Percentiles rank a stretch among this genome's conserved stretches.
phyloP scores from a whole-genome alignment of 2,888 invertebrate species.

The Caenorhabditis sulstoni region DNA sequence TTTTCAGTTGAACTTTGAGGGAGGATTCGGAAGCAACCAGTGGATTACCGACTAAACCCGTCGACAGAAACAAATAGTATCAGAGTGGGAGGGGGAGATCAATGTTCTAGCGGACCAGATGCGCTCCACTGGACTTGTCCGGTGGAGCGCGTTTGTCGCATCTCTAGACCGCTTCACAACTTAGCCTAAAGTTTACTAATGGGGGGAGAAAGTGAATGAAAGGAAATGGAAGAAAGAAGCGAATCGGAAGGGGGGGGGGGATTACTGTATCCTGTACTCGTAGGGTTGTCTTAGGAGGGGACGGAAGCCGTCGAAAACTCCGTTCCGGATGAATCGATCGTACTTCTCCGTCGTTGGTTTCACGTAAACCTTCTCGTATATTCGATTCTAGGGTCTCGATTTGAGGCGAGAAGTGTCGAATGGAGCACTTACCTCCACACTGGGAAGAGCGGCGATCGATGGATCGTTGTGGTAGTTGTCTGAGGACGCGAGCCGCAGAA shows the following conservation, averaged over 20 bases:
- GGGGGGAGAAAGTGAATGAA: no score
- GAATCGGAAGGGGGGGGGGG: neutral
- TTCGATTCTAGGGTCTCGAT: conserved; percentile 38
- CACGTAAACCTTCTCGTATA: conserved; percentile 39
- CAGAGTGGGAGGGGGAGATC: neutral
- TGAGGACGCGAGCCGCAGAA: conserved; percentile 30
- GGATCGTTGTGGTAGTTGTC: conserved; percentile 52
- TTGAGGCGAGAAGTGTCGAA: neutral
- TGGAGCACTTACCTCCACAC: conserved; percentile 19
- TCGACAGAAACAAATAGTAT: conserved; percentile 6
- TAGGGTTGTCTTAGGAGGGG: conserved; percentile 39
- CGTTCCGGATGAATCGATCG: conserved; percentile 49
- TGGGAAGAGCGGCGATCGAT: conserved; percentile 41
- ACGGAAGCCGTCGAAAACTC: conserved; percentile 38
- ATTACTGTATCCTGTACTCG: conserved; percentile 52
- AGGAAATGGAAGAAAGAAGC: neutral
- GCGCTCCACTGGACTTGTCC: conserved; percentile 1
- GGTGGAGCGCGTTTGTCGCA: no score
- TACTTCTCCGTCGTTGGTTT: conserved; percentile 34
- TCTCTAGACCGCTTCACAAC: conserved; percentile 21
- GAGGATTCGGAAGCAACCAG: neutral
- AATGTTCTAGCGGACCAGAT: neutral
- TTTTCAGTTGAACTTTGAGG: neutral
- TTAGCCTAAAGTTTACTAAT: conserved; percentile 4
- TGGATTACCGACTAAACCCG: conserved; percentile 31